phyloP scores from a whole-genome alignment of 2,797 vertebrate genomes.

The Pangasius larnaudii region DNA sequence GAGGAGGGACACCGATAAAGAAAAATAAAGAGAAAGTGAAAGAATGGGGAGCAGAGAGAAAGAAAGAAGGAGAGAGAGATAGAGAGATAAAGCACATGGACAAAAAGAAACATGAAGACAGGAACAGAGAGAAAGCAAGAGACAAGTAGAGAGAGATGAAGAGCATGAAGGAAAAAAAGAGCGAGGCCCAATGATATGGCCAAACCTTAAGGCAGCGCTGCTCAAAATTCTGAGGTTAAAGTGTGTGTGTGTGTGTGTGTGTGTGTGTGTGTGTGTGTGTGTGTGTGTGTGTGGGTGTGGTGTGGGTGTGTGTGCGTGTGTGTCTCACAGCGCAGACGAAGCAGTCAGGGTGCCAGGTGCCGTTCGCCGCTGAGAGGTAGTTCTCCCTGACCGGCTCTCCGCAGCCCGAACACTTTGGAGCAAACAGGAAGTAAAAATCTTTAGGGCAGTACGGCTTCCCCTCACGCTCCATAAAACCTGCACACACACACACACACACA shows the following conservation, averaged over 20 bases:
- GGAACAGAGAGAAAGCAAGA: background rate
- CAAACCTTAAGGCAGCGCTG: background rate
- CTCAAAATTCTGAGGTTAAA: background rate
- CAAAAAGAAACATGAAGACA: background rate
- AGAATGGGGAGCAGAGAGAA: background rate
- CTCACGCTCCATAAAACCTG: slow-evolving; percentile 84
- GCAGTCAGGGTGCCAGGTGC: slow-evolving; percentile 89
- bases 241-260: slow-evolving; percentile 15
- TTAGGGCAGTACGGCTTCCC: slow-evolving; percentile 87
- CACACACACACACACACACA: background rate
- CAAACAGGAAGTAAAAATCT: slow-evolving; percentile 88
- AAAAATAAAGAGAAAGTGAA: background rate
- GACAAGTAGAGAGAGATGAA: background rate
- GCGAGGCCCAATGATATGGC: background rate
- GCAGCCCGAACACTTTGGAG: slow-evolving; percentile 89
- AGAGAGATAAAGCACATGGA: background rate
- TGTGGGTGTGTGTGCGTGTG: slow-evolving; percentile 66
- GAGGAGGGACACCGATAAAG: background rate
- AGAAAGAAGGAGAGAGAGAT: background rate
- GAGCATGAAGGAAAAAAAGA: slow-evolving; percentile 37
- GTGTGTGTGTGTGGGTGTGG: slow-evolving; percentile 58
- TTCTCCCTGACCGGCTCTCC: slow-evolving; percentile 79
- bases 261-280: slow-evolving; percentile 55
- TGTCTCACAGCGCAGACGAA: slow-evolving; percentile 88
- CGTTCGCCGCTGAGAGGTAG: slow-evolving; percentile 88